A percentile compares a stretch with the other conserved stretches of the same genome.
phyloP scores from a whole-genome alignment of 92 coral and sea anemone species.

The Ricordea florida region DNA sequence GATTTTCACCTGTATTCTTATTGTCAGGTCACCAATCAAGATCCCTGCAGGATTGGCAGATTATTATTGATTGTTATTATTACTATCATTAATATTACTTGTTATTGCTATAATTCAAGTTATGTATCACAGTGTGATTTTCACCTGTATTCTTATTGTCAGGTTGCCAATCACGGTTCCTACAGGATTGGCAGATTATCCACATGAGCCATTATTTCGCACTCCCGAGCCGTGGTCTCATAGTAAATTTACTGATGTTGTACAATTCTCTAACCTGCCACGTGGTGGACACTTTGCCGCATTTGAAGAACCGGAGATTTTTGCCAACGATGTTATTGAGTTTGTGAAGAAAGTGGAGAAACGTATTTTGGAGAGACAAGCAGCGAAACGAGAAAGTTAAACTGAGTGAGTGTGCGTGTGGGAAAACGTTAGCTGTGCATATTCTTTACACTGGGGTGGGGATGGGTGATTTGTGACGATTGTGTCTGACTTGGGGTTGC shows the following conservation, averaged over 20 bases:
- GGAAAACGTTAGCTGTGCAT: background rate
- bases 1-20: background rate
- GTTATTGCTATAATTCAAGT: too few species aligned
- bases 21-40: constrained; percentile 26
- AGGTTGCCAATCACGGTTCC: constrained; percentile 64
- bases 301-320: constrained; percentile 70
- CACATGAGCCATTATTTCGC: constrained; percentile 38
- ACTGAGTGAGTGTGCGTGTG: background rate
- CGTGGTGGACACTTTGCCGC: constrained; percentile 93
- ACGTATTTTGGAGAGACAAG: background rate
- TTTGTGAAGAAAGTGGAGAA: constrained; percentile 72
- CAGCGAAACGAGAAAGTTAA: background rate
- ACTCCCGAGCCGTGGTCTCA: constrained; percentile 65
- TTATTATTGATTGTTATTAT: too few species aligned
- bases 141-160: background rate
- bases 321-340: constrained; percentile 66
- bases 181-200: constrained; percentile 72
- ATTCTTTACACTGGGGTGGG: too few species aligned
- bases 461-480: too few species aligned
- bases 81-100: too few species aligned
- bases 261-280: constrained; percentile 75
- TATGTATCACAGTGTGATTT: too few species aligned
- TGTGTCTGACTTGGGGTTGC: too few species aligned
- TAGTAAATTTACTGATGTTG: constrained; percentile 44
- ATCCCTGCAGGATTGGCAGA: constrained; percentile 56